These are phyloP conservation scores for Ypsolopha sequella DNA, from an alignment of 2,888 invertebrate genomes.

Conservation along the genomic window DNA sequence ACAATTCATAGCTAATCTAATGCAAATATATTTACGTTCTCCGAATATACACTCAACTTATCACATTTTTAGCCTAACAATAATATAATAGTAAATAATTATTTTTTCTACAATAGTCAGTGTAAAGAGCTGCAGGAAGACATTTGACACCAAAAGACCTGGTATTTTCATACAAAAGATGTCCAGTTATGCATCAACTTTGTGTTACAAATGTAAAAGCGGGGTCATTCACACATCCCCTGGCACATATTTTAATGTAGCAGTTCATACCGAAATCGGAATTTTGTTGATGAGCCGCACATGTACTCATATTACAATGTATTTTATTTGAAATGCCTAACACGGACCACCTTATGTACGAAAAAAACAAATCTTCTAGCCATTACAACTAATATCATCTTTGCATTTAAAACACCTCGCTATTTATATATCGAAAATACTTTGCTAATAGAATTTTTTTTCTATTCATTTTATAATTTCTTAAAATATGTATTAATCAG, in stretches of 20 bases:
- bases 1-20: too few relatives aligned
- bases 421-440: constrained; percentile 60
- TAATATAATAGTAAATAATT: constrained; percentile 27
- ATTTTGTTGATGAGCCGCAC: too few relatives aligned
- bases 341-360: not conserved
- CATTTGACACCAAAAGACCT: constrained; percentile 46
- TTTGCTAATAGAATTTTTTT: constrained; percentile 47
- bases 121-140: constrained; percentile 72
- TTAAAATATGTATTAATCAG: not conserved
- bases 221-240: too few relatives aligned
- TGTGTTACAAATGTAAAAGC: too few relatives aligned
- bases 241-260: too few relatives aligned
- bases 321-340: too few relatives aligned
- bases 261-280: too few relatives aligned
- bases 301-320: too few relatives aligned
- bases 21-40: constrained; percentile 36
- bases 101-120: constrained; percentile 61
- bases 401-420: constrained; percentile 16
- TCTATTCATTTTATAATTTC: constrained; percentile 33
- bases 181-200: too few relatives aligned
- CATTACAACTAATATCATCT: constrained; percentile 1
- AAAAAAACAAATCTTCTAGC: not conserved
- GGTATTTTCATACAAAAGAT: constrained; percentile 7
- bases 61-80: constrained; percentile 65
- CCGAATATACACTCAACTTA: constrained; percentile 54